These are phyloP conservation scores for Clitarchus hookeri DNA, from an alignment of 2,888 invertebrate species.

Conservation along the genomic window DNA sequence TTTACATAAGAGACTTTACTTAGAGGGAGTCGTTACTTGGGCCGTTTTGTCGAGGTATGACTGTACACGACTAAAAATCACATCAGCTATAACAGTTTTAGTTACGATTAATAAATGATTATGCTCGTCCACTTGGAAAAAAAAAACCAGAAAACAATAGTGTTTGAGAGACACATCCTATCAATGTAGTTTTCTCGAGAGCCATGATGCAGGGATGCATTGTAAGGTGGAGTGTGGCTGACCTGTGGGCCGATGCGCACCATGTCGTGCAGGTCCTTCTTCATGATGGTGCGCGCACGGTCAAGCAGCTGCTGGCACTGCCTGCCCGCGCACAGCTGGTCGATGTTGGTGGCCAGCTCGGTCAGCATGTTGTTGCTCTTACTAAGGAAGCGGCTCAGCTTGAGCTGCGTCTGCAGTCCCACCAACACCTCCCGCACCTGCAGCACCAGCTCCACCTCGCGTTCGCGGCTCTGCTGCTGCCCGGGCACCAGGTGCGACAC, in stretches of 20 bases:
- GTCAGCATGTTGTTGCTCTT: constrained; percentile 63
- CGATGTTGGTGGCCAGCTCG: constrained; percentile 74
- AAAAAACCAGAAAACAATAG: too few species aligned
- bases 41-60: too few species aligned
- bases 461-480: not conserved
- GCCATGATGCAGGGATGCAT: too few species aligned
- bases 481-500: constrained; percentile 67
- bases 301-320: constrained; percentile 73
- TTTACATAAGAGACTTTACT: too few species aligned
- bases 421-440: not conserved
- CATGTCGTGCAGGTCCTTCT: constrained; percentile 78
- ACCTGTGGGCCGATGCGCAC: constrained; percentile 54
- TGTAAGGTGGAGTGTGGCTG: not conserved
- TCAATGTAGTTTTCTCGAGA: too few species aligned
- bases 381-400: constrained; percentile 59
- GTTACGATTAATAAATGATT: too few species aligned
- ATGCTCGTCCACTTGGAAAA: too few species aligned
- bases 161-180: too few species aligned
- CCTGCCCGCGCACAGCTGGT: constrained; percentile 75
- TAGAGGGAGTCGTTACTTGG: too few species aligned
- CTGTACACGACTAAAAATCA: too few species aligned
- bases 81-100: too few species aligned
- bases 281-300: constrained; percentile 72
- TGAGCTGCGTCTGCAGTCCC: not conserved
- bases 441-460: not conserved